Evolutionary conservation across 2,888 invertebrate species (phyloP).

Genomic region (Carterocephalus palaemon): DNA sequence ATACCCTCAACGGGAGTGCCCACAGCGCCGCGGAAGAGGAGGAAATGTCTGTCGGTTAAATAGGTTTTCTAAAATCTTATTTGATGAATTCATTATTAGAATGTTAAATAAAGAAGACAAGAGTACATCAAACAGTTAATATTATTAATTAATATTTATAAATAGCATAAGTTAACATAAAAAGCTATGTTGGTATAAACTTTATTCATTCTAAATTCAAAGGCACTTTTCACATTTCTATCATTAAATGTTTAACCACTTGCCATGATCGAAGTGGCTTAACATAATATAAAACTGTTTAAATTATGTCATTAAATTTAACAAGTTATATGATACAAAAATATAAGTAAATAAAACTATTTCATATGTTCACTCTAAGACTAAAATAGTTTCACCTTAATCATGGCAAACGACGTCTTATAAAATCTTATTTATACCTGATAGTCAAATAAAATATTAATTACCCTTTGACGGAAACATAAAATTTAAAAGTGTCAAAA

Average conservation of each 20-base stretch:
- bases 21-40: constrained; percentile 8
- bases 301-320: constrained; percentile 28
- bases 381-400: constrained; percentile 35
- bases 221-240: constrained; percentile 78
- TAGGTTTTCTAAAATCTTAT: constrained; percentile 5
- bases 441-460: constrained; percentile 66
- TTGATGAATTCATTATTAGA: constrained; percentile 16
- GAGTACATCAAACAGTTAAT: constrained; percentile 76
- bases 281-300: constrained; percentile 33
- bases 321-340: constrained; percentile 29
- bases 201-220: constrained; percentile 76
- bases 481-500: constrained; percentile 33
- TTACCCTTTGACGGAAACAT: constrained; percentile 63
- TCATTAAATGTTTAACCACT: constrained; percentile 56
- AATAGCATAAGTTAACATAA: constrained; percentile 78
- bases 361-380: constrained; percentile 29
- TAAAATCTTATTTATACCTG: constrained; percentile 46
- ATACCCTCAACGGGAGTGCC: too few species aligned
- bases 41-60: constrained; percentile 9
- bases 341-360: constrained; percentile 31
- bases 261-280: constrained; percentile 56
- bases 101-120: constrained; percentile 44
- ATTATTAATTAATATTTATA: constrained; percentile 77
- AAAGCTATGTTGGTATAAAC: constrained; percentile 78
- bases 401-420: constrained; percentile 45